phyloP scores from a whole-genome alignment of 2,113 vertebrate genomes.

The Corydoras maculifer region DNA sequence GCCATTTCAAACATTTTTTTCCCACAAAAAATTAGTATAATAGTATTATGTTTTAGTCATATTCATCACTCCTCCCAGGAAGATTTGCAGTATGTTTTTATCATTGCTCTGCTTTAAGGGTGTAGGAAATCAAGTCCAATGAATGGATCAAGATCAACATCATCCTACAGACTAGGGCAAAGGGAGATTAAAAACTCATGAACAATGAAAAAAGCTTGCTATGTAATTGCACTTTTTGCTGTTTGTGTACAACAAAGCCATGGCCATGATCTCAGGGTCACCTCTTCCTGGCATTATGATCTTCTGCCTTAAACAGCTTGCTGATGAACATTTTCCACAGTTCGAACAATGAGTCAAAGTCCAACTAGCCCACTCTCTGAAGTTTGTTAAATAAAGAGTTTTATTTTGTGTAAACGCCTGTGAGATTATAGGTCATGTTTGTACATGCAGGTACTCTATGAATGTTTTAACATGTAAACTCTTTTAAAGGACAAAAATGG shows the following conservation, averaged over 20 bases:
- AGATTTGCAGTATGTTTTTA: constrained; percentile 32
- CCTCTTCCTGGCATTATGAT: constrained; percentile 47
- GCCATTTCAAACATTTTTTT: not conserved
- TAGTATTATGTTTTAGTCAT: not conserved
- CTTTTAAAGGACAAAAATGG: constrained; percentile 32
- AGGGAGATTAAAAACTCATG: constrained; percentile 7
- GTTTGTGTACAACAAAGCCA: constrained; percentile 1
- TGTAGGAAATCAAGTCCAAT: constrained; percentile 24
- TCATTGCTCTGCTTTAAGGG: constrained; percentile 26
- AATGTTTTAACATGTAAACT: constrained; percentile 29
- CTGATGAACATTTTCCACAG: constrained; percentile 36
- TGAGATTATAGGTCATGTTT: constrained; percentile 39
- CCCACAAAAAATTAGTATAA: too few species aligned
- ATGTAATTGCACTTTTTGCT: constrained; percentile 13
- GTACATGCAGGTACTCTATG: constrained; percentile 27
- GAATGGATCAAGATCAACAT: constrained; percentile 20
- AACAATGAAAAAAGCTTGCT: constrained; percentile 8
- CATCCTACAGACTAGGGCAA: not conserved
- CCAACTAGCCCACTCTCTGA: constrained; percentile 10
- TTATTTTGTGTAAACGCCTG: constrained; percentile 18
- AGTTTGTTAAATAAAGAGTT: constrained; percentile 20
- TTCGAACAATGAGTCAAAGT: constrained; percentile 34
- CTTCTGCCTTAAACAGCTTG: constrained; percentile 1
- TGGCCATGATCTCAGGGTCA: constrained; percentile 39
- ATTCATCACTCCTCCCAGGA: constrained; percentile 19